phyloP scores from a whole-genome alignment of 2,797 vertebrate species.

The Muscicapa comitata region DNA sequence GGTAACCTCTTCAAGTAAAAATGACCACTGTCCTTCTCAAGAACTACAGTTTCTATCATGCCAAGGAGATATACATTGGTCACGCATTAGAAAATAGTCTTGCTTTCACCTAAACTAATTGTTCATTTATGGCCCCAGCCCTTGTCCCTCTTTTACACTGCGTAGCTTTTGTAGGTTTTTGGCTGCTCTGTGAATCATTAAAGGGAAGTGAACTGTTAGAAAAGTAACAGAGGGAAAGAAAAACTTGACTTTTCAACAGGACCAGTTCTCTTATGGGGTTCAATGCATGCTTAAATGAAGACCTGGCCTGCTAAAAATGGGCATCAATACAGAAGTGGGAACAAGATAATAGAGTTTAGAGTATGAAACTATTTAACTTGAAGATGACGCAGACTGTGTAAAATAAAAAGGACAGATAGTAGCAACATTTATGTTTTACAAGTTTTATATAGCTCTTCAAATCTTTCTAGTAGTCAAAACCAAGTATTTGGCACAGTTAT shows the following conservation, averaged over 20 bases:
- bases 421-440: not conserved
- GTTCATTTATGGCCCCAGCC: not conserved
- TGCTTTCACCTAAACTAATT: not conserved
- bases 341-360: not conserved
- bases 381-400: not conserved
- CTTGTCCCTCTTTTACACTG: not conserved
- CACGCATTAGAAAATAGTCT: not conserved
- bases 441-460: not conserved
- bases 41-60: not conserved
- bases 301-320: not conserved
- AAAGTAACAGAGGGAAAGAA: not conserved
- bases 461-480: not conserved
- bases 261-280: not conserved
- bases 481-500: not conserved
- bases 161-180: not conserved
- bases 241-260: not conserved
- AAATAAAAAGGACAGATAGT: not conserved
- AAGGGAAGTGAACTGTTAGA: not conserved
- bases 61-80: not conserved
- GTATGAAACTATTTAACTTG: not conserved
- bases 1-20: not conserved
- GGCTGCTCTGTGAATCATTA: not conserved
- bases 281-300: not conserved
- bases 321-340: not conserved
- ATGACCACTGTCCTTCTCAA: not conserved